phyloP scores from a whole-genome alignment of 2,797 vertebrate genomes.

The Triplophysa yarkandensis region DNA sequence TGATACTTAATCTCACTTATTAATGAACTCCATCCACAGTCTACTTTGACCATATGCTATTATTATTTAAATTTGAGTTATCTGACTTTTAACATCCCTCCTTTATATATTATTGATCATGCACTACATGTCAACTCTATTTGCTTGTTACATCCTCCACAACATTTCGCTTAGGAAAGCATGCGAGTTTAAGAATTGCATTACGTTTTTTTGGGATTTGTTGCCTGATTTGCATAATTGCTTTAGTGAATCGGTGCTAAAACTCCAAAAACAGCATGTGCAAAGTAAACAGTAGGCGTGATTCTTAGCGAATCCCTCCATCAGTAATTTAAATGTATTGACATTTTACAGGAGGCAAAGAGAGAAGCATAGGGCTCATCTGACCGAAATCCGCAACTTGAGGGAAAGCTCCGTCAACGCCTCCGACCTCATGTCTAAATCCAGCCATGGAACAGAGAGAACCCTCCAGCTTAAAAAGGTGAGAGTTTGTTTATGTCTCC shows the following conservation, averaged over 20 bases:
- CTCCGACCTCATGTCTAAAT: conserved; percentile 76
- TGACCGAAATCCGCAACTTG: conserved; percentile 75
- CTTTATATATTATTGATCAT: not conserved
- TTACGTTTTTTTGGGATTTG: not conserved
- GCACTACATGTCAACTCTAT: not conserved
- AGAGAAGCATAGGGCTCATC: conserved; percentile 78
- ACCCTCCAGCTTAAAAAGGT: conserved; percentile 60
- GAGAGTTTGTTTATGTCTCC: conserved; percentile 39
- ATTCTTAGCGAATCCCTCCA: not conserved
- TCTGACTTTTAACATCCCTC: not conserved
- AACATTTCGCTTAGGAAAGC: not conserved
- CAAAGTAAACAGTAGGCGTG: not conserved
- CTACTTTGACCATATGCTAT: not conserved
- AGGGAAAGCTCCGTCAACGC: conserved; percentile 74
- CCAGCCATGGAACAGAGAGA: conserved; percentile 62
- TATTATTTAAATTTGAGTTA: not conserved
- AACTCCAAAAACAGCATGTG: not conserved
- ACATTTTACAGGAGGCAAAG: conserved; percentile 63
- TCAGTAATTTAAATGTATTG: conserved; percentile 9
- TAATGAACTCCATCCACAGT: too few relatives aligned
- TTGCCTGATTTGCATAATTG: not conserved
- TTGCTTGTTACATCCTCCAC: not conserved
- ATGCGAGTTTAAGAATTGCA: not conserved
- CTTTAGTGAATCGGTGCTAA: not conserved
- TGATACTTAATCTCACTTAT: too few relatives aligned